A percentile compares a stretch with the other conserved stretches of the same genome.
Conservation (phyloP, 2,113 vertebrate species). For the Dendropsophus ebraccatus region DNA sequence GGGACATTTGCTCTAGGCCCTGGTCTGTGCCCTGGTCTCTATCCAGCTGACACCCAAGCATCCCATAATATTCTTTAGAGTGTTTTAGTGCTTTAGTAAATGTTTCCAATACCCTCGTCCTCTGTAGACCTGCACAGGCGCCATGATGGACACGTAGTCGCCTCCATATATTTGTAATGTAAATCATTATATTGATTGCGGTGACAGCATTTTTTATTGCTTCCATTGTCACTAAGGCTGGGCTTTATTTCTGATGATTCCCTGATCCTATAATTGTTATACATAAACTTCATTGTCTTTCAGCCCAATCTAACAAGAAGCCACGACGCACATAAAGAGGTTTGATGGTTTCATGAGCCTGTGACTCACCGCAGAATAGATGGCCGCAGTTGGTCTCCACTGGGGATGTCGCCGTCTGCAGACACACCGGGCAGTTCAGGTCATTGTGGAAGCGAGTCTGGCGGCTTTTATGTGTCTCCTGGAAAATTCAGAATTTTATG, state of each 20-base stretch:
- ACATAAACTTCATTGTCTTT: background rate
- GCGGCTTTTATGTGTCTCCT: constrained; percentile 70
- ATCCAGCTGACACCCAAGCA: no score
- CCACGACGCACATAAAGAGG: constrained; percentile 4
- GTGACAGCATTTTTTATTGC: background rate
- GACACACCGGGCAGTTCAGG: constrained; percentile 79
- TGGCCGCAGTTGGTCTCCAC: constrained; percentile 84
- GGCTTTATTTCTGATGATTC: background rate
- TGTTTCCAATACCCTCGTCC: no score
- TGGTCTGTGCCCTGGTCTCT: no score
- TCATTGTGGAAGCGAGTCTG: constrained; percentile 66
- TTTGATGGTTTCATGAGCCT: background rate
- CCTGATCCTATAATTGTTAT: background rate
- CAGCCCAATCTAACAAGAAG: background rate
- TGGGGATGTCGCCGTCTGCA: constrained; percentile 76
- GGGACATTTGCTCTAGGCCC: no score
- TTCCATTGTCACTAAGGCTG: background rate
- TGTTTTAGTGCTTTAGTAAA: no score
- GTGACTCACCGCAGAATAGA: constrained; percentile 78
- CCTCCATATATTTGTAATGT: background rate
- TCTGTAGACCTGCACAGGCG: no score
- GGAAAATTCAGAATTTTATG: constrained; percentile 38
- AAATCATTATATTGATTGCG: background rate
- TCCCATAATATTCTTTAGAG: no score
- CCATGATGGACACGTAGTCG: background rate